These are phyloP conservation scores for Catharus minimus DNA, from an alignment of 2,113 vertebrate genomes.

Conservation along the genomic window DNA sequence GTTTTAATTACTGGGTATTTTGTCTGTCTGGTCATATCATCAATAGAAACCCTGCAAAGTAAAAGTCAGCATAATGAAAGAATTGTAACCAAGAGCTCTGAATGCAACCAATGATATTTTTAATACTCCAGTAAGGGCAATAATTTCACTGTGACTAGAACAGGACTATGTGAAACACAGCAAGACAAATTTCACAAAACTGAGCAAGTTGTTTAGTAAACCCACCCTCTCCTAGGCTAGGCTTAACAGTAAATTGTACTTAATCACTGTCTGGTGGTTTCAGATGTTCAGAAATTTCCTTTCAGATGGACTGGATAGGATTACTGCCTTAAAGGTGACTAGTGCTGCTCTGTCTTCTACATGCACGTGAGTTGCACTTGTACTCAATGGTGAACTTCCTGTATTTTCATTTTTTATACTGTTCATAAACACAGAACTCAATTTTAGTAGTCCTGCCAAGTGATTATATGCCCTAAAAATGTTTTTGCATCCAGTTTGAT, in stretches of 20 bases:
- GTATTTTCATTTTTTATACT: not conserved
- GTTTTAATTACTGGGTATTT: conserved; percentile 47
- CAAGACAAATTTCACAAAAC: not conserved
- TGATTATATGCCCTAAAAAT: not conserved
- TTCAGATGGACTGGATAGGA: not conserved
- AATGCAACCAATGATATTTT: not conserved
- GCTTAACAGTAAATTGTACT: not conserved
- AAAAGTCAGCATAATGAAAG: conserved; percentile 38
- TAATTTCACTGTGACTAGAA: not conserved
- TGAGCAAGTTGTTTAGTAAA: not conserved
- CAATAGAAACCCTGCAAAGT: conserved; percentile 17
- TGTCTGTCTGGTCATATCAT: not conserved
- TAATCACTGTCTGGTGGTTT: not conserved
- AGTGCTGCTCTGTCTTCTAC: not conserved
- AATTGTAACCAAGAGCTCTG: conserved; percentile 1
- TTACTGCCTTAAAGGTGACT: not conserved
- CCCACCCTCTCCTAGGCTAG: not conserved
- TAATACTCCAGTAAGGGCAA: not conserved
- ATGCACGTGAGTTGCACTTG: not conserved
- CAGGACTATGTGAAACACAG: not conserved
- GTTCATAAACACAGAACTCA: not conserved
- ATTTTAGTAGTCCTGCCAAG: not conserved
- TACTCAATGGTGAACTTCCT: not conserved
- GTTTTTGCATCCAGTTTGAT: not conserved
- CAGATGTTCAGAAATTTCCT: not conserved